Base-by-base conservation (phyloP, 1,140 invertebrate species). In the Hyposmocoma kahamanoa region DNA sequence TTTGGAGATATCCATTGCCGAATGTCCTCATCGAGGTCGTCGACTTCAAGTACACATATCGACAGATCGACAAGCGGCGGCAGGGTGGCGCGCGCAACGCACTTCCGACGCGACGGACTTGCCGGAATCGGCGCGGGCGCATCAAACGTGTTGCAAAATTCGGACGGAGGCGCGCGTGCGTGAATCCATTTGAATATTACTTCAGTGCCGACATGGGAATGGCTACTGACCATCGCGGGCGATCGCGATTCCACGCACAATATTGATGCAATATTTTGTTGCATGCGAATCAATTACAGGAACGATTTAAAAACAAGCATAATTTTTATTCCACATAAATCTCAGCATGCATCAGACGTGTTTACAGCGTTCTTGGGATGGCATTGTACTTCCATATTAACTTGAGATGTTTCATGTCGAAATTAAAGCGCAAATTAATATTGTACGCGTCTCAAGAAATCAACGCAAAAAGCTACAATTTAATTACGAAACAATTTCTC, bases 41-140 rank as follows among this genome's bases (percentile, higher is more conserved):
- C 60, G 81, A 74, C 76, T 71, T 58, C 58, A 67, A 65, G 61
- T 62, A 66, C 62, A 70, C 73, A 72, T 82, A 78, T 75, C 74
- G 76, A 67, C 55, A 72, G 67, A 79, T 75, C 67, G 70, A 65
- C 59, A 61, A n/a, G 56, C 54, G 64, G 65, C 70, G 71, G 61
- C 68, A 50, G 59, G 55, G 62, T 54, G 63, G 67, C 72, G 75
- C 70, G 67, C 72, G 70, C 69, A 69, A 72, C 74, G 75, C 74
- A 84, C 81, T 84, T 84, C 81, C 81, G 81, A 84, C 75, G 68
- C 73, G 81, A 82, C 81, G 78, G 78, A 83, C 83, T 84, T 81
- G 79, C 77, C 78, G 77, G 81, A 84, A 84, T 83, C 81, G 81
- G 69, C 70, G 81, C 78, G 76, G 78, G 73, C 76, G 77, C 81